Percentiles rank a stretch among this genome's conserved stretches.
Evolutionary conservation across 2,888 invertebrate genomes (phyloP).

Genomic region (Neocrepidodera transversa): DNA sequence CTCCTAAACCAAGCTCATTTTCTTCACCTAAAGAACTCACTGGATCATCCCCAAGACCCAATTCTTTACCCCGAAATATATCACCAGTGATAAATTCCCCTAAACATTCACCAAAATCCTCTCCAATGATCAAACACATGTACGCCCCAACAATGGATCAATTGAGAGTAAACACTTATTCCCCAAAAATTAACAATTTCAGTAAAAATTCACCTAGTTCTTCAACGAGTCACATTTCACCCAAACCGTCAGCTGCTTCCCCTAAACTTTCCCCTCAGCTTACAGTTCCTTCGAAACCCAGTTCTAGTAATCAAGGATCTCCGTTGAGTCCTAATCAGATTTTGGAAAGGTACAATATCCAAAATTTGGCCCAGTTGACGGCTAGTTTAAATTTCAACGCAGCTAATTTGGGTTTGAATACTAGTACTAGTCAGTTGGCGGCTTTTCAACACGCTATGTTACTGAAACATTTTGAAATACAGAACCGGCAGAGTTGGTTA

Average conservation of each 20-base stretch:
- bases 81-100: conserved; percentile 40
- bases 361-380: conserved; percentile 58
- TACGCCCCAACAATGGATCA: conserved; percentile 43
- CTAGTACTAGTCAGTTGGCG: conserved; percentile 46
- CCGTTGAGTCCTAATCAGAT: conserved; percentile 54
- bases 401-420: conserved; percentile 40
- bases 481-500: conserved; percentile 57
- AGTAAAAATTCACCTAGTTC: conserved; percentile 34
- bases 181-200: conserved; percentile 30
- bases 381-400: conserved; percentile 57
- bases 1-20: conserved; percentile 15
- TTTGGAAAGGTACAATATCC: conserved; percentile 59
- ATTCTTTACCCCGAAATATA: conserved; percentile 28
- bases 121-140: conserved; percentile 48
- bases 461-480: conserved; percentile 57
- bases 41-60: conserved; percentile 32
- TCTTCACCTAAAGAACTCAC: conserved; percentile 20
- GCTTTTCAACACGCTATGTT: conserved; percentile 58
- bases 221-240: background rate
- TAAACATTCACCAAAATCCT: conserved; percentile 49
- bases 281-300: conserved; percentile 20
- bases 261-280: conserved; percentile 19
- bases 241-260: conserved; percentile 1
- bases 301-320: conserved; percentile 26
- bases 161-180: conserved; percentile 32